Base-by-base conservation (phyloP, 2,113 vertebrate genomes). In the Gadus macrocephalus region DNA sequence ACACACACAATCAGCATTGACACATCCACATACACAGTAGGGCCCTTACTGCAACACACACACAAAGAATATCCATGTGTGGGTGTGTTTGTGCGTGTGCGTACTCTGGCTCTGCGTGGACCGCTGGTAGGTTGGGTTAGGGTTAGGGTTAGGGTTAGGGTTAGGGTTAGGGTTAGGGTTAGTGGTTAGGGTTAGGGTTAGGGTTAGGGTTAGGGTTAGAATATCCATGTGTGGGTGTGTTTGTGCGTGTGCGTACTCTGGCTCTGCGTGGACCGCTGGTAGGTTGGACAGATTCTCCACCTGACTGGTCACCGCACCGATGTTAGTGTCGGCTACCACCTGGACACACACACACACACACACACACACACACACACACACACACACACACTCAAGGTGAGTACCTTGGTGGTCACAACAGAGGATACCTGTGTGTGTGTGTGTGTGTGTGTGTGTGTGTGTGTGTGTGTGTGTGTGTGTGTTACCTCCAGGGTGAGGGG, bases 261-360 rank as follows among this genome's bases (percentile, higher is more conserved):
- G 0, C 76, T 12, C 14, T 82, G 89, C 6, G 86, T 86, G 49
- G 96, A 93, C 14, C 86, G 84, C 15, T 70, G 87, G 81, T 67
- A 74, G 79, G 31, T 87, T 85, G 16, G 94, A 93, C 90, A 97
- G 86, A 88, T 74, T 94, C 87, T 98, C 95, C 82, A 97, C 93
- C 83, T 97, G 96, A 82, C 90, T 92, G 19, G 93, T 93, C 35
- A 98, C 94, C 82, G 96, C 94, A 14, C 91, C 92, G 91, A 98
- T 96, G 85, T 96, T 96, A 69, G 96, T 98, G 78, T 99, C 97
- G 0, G 96, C 95, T 53, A 95, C 92, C 60, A 99, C 97, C 97
- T 98, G 80, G 64, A 38, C 31, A 65, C 31, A 65, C 28, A 42
- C 28, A 65, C 63, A 38, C 16, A 65, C 62, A 64, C 62, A 64